phyloP scores from a whole-genome alignment of 2,113 vertebrate species.

The Prinia subflava region DNA sequence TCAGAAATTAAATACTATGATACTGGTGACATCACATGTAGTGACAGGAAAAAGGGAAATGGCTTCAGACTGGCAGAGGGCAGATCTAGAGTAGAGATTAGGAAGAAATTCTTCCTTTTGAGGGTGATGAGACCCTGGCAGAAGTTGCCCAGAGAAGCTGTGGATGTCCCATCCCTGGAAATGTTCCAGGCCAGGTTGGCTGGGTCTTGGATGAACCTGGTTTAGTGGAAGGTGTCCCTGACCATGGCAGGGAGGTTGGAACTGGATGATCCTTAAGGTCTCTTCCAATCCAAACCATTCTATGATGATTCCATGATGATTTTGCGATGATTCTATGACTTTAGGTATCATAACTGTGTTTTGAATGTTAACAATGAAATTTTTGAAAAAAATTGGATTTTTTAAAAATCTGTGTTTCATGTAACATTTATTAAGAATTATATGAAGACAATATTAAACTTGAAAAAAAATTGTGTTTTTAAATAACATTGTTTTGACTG shows the following conservation, averaged over 20 bases:
- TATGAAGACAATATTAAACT: background rate
- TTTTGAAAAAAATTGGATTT: background rate
- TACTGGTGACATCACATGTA: too few relatives aligned
- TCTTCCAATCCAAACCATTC: background rate
- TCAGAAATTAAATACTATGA: background rate
- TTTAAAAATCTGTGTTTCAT: background rate
- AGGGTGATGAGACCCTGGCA: background rate
- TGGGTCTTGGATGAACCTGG: background rate
- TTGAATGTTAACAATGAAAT: background rate
- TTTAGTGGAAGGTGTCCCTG: background rate
- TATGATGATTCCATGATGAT: background rate
- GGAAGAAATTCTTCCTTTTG: background rate
- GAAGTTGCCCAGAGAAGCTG: fast-evolving
- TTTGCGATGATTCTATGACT: background rate
- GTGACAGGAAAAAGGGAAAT: background rate
- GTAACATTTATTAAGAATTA: background rate
- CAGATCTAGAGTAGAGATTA: background rate
- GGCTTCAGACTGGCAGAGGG: background rate
- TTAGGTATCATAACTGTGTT: background rate
- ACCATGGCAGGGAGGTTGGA: background rate
- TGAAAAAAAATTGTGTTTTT: background rate
- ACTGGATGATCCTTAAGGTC: background rate
- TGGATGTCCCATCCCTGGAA: background rate
- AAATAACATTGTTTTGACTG: background rate
- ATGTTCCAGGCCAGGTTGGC: background rate